Evolutionary conservation across 1,140 invertebrate species (phyloP).

Genomic region (Drosophila nigrodunni): DNA sequence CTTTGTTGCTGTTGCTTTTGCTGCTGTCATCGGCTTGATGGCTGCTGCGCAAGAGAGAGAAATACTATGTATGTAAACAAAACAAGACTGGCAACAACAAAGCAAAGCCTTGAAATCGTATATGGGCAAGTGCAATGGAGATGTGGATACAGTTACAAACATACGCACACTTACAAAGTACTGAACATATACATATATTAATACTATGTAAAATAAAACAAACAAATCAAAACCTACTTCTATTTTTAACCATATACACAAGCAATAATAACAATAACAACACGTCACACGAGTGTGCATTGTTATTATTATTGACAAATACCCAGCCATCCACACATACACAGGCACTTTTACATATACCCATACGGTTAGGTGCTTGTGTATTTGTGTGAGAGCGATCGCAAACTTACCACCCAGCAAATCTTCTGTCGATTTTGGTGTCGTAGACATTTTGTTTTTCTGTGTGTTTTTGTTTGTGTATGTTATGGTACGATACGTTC

Average conservation of each 20-base stretch:
- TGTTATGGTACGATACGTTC: constrained; percentile 36
- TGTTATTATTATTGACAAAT: constrained; percentile 55
- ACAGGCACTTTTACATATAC: neutral
- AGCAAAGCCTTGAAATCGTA: constrained; percentile 71
- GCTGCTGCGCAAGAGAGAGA: constrained; percentile 48
- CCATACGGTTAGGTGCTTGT: neutral
- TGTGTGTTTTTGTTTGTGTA: constrained; percentile 39
- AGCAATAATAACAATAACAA: constrained; percentile 45
- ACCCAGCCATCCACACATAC: constrained; percentile 18
- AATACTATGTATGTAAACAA: constrained; percentile 51
- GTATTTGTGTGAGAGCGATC: constrained; percentile 21
- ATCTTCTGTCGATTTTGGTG: constrained; percentile 79
- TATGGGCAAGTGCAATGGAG: constrained; percentile 59
- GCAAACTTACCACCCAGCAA: constrained; percentile 78
- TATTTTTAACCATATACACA: constrained; percentile 46
- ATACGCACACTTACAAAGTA: constrained; percentile 19
- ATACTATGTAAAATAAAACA: constrained; percentile 37
- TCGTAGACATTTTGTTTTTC: constrained; percentile 78
- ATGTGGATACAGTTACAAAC: constrained; percentile 36
- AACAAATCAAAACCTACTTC: constrained; percentile 44
- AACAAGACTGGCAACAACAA: constrained; percentile 61
- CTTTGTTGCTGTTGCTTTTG: constrained; percentile 71
- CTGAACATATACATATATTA: constrained; percentile 4
- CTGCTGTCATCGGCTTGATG: constrained; percentile 30
- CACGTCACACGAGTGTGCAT: constrained; percentile 37